A percentile compares a stretch with the other conserved stretches of the same genome.
These are phyloP conservation scores for Campylomormyrus tamandua DNA, from an alignment of 2,113 vertebrate genomes.

Conservation along the genomic window DNA sequence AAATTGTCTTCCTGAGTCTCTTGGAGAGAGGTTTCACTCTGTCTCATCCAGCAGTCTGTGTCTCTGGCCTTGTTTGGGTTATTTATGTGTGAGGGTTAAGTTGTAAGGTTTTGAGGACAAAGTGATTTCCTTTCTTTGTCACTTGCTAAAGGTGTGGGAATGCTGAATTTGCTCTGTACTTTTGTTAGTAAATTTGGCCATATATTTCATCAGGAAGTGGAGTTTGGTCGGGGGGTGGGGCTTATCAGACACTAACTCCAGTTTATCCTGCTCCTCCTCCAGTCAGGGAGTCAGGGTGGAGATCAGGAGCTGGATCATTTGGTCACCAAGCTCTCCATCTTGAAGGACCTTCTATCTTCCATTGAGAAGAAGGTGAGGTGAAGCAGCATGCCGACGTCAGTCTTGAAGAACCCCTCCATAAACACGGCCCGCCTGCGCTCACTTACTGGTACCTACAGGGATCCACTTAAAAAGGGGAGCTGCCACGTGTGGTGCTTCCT, in stretches of 20 bases:
- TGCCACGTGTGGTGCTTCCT: not conserved
- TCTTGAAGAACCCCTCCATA: not conserved
- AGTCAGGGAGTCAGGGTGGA: constrained; percentile 75
- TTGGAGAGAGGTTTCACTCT: not conserved
- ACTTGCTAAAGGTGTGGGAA: not conserved
- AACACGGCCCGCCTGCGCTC: not conserved
- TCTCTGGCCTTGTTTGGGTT: not conserved
- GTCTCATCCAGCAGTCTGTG: not conserved
- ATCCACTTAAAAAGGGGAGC: not conserved
- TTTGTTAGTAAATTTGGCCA: not conserved
- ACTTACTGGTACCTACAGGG: not conserved
- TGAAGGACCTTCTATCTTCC: constrained; percentile 85
- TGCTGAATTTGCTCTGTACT: not conserved
- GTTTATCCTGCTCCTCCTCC: constrained; percentile 11
- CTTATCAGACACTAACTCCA: not conserved
- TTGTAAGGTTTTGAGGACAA: not conserved
- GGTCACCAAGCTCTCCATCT: constrained; percentile 82
- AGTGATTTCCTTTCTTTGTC: not conserved
- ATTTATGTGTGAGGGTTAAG: not conserved
- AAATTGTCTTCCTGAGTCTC: not conserved
- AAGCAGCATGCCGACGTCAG: not conserved
- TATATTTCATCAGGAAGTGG: not conserved
- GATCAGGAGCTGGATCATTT: constrained; percentile 88
- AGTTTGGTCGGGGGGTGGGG: not conserved
- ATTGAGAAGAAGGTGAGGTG: constrained; percentile 86